A percentile compares a stretch with the other conserved stretches of the same genome.
phyloP scores from a whole-genome alignment of 2,113 vertebrate species.

The Tylochromis polylepis region DNA sequence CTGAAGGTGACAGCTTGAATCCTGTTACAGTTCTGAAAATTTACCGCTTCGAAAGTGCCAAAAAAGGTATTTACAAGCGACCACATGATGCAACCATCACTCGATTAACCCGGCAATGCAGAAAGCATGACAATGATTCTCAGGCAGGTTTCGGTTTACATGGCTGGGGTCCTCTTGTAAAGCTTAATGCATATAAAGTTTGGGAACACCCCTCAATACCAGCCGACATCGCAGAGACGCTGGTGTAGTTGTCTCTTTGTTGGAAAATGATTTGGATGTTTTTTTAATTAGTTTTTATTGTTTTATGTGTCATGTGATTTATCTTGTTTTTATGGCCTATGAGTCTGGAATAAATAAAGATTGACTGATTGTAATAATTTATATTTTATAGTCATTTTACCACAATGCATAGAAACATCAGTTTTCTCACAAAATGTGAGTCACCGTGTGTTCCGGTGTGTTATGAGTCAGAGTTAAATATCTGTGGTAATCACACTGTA shows the following conservation, averaged over 20 bases:
- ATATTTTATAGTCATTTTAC: neutral
- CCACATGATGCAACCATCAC: neutral
- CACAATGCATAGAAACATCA: neutral
- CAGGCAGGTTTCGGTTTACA: neutral
- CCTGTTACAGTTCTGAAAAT: neutral
- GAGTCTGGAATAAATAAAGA: neutral
- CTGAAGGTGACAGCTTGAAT: neutral
- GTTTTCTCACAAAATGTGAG: neutral
- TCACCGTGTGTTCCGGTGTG: neutral
- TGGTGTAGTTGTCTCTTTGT: neutral
- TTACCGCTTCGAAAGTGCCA: neutral
- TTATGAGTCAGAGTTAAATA: neutral
- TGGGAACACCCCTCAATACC: neutral
- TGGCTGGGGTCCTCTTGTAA: neutral
- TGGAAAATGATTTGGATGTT: neutral
- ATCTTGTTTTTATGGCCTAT: neutral
- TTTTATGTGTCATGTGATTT: neutral
- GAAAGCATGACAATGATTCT: neutral
- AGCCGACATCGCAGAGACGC: neutral
- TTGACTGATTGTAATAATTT: neutral
- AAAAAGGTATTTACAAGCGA: neutral
- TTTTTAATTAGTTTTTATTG: neutral
- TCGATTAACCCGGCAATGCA: neutral
- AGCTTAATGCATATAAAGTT: neutral
- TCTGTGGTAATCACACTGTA: neutral